Evolutionary conservation across 1,140 invertebrate species (phyloP).

Genomic region (Lucilia cuprina): DNA sequence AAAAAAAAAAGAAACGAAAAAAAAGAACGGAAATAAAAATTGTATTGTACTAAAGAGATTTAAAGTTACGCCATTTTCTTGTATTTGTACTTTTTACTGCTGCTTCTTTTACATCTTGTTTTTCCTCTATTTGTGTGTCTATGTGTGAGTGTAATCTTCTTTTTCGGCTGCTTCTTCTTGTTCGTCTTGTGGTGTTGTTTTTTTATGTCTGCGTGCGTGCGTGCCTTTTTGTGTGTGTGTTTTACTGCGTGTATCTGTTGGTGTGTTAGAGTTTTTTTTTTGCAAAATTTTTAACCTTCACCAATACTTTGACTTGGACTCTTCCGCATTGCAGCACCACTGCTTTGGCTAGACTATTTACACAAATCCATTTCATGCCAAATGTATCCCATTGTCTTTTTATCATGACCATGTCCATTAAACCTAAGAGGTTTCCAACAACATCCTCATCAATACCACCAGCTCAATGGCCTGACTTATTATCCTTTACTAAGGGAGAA

Average conservation of each 20-base stretch:
- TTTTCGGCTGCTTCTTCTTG: not conserved
- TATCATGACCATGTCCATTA: no score
- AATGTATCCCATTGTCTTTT: not conserved
- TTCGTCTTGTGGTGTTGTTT: constrained; percentile 8
- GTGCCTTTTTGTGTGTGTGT: not conserved
- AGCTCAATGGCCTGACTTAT: no score
- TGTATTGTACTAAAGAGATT: not conserved
- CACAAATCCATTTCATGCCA: not conserved
- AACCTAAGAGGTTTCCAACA: no score
- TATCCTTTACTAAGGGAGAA: no score
- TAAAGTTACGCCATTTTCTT: constrained; percentile 14
- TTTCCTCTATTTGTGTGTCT: not conserved
- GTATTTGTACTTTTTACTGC: constrained; percentile 5
- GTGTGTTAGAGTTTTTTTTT: not conserved
- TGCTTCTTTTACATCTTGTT: not conserved
- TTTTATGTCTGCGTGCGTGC: not conserved
- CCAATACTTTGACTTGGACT: not conserved
- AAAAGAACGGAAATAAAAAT: not conserved
- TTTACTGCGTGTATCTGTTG: not conserved
- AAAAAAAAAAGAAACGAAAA: not conserved
- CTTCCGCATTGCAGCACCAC: constrained; percentile 8
- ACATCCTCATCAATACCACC: no score
- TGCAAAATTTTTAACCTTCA: not conserved
- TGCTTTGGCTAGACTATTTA: not conserved
- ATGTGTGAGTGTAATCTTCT: not conserved